Conservation (phyloP, 2,888 invertebrate genomes). For the Leptopilina myrica region DNA sequence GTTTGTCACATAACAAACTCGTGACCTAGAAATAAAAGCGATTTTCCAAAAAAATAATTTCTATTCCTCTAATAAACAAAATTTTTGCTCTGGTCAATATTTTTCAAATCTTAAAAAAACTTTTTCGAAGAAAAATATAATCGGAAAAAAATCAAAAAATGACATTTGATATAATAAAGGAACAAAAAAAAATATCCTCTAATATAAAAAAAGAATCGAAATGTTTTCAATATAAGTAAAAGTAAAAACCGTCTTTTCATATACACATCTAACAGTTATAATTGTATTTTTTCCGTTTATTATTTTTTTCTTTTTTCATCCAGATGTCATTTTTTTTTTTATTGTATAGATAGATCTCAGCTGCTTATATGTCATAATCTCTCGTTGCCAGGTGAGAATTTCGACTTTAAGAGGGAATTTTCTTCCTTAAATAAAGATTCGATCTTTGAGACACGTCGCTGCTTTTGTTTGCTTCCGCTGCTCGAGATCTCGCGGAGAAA, state of each 20-base stretch:
- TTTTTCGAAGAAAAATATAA: no score
- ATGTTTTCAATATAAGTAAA: neutral
- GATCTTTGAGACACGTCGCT: conserved; percentile 60
- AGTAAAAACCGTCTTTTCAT: neutral
- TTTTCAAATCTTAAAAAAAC: no score
- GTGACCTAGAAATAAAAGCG: no score
- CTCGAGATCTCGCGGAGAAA: conserved; percentile 52
- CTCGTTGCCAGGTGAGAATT: conserved; percentile 37
- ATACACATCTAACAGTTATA: neutral
- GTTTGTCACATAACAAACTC: no score
- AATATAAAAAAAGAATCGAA: neutral
- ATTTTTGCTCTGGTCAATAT: no score
- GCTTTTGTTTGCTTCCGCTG: conserved; percentile 59
- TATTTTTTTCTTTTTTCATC: conserved; percentile 6
- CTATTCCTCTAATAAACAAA: no score
- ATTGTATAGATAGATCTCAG: neutral
- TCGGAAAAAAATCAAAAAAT: no score
- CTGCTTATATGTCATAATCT: conserved; percentile 29
- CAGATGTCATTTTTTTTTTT: conserved; percentile 30
- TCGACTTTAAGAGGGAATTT: conserved; percentile 24
- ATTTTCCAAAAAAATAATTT: no score
- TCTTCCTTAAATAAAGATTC: conserved; percentile 54
- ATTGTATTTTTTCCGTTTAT: neutral
- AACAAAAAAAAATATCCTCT: no score
- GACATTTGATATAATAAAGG: no score